Percentiles rank a stretch among this genome's conserved stretches.
Conservation (phyloP, 2,113 vertebrate species). For the Ammodytes dubius region DNA sequence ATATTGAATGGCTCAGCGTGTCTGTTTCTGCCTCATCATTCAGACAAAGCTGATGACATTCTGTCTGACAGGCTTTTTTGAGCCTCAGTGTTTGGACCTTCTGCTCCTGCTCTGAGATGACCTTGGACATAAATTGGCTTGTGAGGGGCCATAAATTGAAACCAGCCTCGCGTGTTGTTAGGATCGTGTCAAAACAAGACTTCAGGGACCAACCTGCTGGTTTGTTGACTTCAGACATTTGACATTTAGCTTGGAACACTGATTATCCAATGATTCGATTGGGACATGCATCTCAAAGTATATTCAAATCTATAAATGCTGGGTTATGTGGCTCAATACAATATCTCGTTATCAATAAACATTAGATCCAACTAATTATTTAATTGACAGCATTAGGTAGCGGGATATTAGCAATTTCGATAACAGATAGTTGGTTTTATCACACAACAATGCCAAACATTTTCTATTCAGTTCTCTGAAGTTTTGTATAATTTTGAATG, state of each 20-base stretch:
- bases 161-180: not conserved
- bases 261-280: not conserved
- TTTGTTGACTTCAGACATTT: not conserved
- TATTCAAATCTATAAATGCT: not conserved
- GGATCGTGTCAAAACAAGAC: not conserved
- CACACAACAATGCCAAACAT: too few species aligned
- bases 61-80: not conserved
- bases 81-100: not conserved
- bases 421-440: not conserved
- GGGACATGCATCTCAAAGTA: too few species aligned
- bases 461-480: not conserved
- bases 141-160: not conserved
- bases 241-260: not conserved
- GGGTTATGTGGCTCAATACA: not conserved
- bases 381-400: not conserved
- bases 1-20: conserved; percentile 1
- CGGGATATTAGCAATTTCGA: not conserved
- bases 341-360: too few species aligned
- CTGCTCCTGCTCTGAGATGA: not conserved
- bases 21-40: conserved; percentile 3
- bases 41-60: conserved; percentile 1
- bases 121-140: not conserved
- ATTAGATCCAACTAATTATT: not conserved
- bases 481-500: not conserved
- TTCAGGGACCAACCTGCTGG: not conserved